Evolutionary conservation across 2,888 invertebrate genomes (phyloP), one percentile per base, ranked within the genome.

Genomic region (Cerastis rubricosa): DNA sequence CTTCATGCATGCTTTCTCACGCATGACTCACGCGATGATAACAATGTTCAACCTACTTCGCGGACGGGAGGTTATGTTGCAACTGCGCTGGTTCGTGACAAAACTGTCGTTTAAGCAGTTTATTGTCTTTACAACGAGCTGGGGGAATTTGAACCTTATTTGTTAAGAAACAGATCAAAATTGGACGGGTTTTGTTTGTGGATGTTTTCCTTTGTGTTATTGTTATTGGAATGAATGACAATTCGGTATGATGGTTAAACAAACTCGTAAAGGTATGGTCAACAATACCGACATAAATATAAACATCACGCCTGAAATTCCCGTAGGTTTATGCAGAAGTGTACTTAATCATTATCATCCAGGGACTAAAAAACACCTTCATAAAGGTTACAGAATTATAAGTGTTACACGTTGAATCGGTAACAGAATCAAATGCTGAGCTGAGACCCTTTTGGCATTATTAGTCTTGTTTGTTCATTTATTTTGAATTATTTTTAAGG

Each of bases 31-130:
- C 49, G 5, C 9, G 1, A 7, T 57, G 83, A 80, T 68, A 71
- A 76, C 70, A 71, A 81, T 71, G 59, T 82, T 22, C 45, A 70
- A 78, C 83, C 81, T 73, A 78, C 64, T n/a, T 43, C n/a, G n/a
- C 64, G 43, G 43, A 25, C 64, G 64, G n/a, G 43, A 64, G 64
- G 43, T 64, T 64, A 64, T 64, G 43, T 64, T 70, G 83, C 83
- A 81, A 81, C 69, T 7, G 47, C 54, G 67, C 22, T 25, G 17
- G 51, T 40, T 70, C 81, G 83, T 83, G 81, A 78, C 81, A 43
- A 67, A 66, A 73, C 43, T 66, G 78, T 66, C 25, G 25, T 70
- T 57, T 19, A 70, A 67, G 83, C 65, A 67, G 72, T 81, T 82
- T 67, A 83, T 70, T 78, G 69, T 81, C 69, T 78, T 19, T 8